These are phyloP conservation scores for Macrophya annulata DNA, from an alignment of 2,888 invertebrate species.

Conservation along the genomic window DNA sequence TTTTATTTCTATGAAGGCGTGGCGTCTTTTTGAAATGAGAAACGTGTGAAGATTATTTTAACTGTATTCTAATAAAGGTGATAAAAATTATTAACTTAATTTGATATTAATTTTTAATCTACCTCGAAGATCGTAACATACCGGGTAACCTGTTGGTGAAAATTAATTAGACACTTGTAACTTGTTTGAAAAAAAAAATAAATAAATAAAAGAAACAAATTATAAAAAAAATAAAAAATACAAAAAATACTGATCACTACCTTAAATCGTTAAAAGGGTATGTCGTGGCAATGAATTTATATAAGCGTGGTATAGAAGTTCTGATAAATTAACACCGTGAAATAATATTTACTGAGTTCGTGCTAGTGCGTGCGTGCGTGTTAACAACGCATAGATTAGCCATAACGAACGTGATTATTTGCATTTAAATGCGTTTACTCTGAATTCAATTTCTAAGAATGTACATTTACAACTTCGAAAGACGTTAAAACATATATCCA, in stretches of 20 bases:
- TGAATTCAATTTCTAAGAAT: constrained; percentile 41
- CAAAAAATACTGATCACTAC: constrained; percentile 17
- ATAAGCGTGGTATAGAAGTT: constrained; percentile 18
- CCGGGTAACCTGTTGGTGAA: constrained; percentile 26
- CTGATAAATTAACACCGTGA: constrained; percentile 50
- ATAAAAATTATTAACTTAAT: background rate
- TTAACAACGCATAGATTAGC: constrained; percentile 53
- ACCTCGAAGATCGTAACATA: constrained; percentile 5
- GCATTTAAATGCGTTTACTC: constrained; percentile 45
- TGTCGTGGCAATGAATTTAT: constrained; percentile 51
- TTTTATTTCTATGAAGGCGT: background rate
- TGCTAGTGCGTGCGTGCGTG: constrained; percentile 36
- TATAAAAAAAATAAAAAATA: background rate
- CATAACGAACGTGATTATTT: constrained; percentile 53
- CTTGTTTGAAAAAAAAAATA: constrained; percentile 25
- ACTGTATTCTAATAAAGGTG: no score
- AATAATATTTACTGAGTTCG: constrained; percentile 47
- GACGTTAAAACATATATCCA: background rate
- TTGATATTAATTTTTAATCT: constrained; percentile 20
- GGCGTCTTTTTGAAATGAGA: background rate
- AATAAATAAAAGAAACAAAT: background rate
- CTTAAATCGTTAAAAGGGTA: constrained; percentile 31
- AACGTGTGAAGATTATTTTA: background rate
- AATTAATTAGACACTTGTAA: constrained; percentile 48
- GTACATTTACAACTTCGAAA: background rate